These are phyloP conservation scores for Masticophis lateralis DNA, from an alignment of 2,797 vertebrate genomes.

Conservation along the genomic window DNA sequence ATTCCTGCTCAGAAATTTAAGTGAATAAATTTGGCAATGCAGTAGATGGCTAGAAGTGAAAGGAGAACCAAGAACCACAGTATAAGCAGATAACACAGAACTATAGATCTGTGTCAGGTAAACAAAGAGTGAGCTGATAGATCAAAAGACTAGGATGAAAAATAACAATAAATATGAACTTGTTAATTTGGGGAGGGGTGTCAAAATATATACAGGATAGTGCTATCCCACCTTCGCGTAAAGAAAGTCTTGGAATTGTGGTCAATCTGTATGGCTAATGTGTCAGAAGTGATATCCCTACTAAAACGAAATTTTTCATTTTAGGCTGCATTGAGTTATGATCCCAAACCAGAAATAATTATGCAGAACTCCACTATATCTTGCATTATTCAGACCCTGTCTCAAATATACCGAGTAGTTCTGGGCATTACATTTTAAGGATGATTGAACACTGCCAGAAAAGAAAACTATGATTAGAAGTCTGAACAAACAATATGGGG, in stretches of 20 bases:
- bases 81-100: neutral
- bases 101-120: neutral
- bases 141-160: neutral
- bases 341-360: neutral
- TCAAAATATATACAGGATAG: neutral
- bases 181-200: neutral
- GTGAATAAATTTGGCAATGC: neutral
- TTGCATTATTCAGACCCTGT: neutral
- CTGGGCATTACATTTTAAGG: neutral
- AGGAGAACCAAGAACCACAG: neutral
- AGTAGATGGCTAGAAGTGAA: neutral
- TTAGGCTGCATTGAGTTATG: neutral
- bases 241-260: neutral
- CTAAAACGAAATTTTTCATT: neutral
- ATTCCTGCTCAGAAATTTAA: neutral
- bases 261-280: neutral
- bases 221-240: neutral
- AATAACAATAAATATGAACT: neutral
- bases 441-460: neutral
- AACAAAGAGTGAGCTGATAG: neutral
- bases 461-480: neutral
- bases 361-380: neutral
- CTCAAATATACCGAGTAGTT: neutral
- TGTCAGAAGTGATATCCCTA: neutral
- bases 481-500: neutral